Conservation (phyloP, 2,888 invertebrate genomes). For the Pasiphila rectangulata region DNA sequence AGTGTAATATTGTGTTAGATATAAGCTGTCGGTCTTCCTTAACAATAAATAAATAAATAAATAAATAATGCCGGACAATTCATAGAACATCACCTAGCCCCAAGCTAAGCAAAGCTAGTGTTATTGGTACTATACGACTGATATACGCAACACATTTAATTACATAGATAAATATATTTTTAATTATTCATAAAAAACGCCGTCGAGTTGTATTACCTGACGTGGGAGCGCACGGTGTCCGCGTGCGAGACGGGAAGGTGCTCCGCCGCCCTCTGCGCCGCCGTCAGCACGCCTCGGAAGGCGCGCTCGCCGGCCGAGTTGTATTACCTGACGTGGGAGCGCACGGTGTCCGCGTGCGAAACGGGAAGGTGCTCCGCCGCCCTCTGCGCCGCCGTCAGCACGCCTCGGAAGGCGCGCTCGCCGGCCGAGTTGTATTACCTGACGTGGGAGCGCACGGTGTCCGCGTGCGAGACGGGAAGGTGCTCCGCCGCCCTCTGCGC, state of each 20-base stretch:
- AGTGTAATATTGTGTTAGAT: no score
- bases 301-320: neutral
- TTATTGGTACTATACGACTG: no score
- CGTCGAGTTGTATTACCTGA: no score
- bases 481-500: neutral
- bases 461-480: conserved; percentile 83
- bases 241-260: neutral
- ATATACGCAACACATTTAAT: no score
- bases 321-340: conserved; percentile 44
- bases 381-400: conserved; percentile 93
- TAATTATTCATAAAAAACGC: no score
- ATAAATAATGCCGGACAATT: no score
- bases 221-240: neutral
- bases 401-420: conserved; percentile 95
- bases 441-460: neutral
- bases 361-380: conserved; percentile 91
- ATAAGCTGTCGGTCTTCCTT: no score
- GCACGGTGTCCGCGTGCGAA: conserved; percentile 40
- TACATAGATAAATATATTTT: no score
- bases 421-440: neutral
- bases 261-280: neutral
- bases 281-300: neutral
- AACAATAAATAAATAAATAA: no score
- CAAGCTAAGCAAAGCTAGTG: no score
- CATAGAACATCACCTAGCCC: no score